Conservation (phyloP, 2,113 vertebrate genomes). For the Formicarius rufipectus region DNA sequence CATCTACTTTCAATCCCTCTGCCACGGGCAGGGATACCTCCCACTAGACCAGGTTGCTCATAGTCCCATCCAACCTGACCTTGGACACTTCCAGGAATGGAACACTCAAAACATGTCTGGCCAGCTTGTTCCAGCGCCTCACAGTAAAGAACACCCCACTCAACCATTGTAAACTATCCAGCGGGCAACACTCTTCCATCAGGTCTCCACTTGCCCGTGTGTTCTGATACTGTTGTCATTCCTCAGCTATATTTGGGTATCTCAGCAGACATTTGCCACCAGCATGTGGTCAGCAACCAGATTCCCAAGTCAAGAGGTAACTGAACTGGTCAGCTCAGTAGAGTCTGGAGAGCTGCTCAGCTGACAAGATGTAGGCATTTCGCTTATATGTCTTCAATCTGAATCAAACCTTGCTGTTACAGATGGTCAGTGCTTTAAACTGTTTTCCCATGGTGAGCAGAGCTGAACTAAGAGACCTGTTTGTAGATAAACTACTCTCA, state of each 20-base stretch:
- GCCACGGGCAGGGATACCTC: neutral
- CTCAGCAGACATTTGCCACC: neutral
- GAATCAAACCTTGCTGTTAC: neutral
- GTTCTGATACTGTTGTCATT: neutral
- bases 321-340: neutral
- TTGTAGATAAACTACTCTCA: neutral
- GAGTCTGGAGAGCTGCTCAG: neutral
- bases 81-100: neutral
- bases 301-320: neutral
- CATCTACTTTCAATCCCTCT: neutral
- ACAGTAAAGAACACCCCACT: neutral
- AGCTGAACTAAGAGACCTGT: neutral
- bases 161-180: neutral
- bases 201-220: neutral
- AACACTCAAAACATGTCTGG: too few species aligned
- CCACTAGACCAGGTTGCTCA: neutral
- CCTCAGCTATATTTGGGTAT: neutral
- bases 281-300: neutral
- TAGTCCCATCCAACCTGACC: neutral
- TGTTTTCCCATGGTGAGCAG: neutral
- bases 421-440: neutral
- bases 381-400: neutral
- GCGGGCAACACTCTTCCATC: neutral
- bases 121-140: rapidly evolving
- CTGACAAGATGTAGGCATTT: neutral